phyloP scores from a whole-genome alignment of 2,797 vertebrate genomes.

The Champsocephalus gunnari region DNA sequence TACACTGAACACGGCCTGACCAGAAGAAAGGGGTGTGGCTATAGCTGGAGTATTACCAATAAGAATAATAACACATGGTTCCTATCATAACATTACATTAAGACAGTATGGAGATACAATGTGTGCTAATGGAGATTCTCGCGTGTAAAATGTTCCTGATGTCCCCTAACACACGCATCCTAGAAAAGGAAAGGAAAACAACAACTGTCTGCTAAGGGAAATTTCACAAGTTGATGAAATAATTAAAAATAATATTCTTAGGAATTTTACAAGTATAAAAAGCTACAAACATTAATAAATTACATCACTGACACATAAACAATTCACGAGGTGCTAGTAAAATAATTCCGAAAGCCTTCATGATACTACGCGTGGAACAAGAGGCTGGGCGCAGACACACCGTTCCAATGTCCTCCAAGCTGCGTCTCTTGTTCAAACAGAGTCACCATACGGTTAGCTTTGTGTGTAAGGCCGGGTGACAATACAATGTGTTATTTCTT shows the following conservation, averaged over 20 bases:
- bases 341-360: slow-evolving; percentile 92
- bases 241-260: slow-evolving; percentile 95
- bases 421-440: slow-evolving; percentile 82
- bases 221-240: slow-evolving; percentile 90
- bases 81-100: slow-evolving; percentile 67
- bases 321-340: slow-evolving; percentile 99
- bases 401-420: slow-evolving; percentile 78
- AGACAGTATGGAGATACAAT: slow-evolving; percentile 65
- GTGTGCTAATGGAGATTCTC: slow-evolving; percentile 52
- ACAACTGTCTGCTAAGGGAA: slow-evolving; percentile 80
- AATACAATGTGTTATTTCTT: slow-evolving; percentile 77
- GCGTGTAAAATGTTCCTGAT: slow-evolving; percentile 76
- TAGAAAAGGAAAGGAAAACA: slow-evolving; percentile 37
- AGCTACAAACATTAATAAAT: slow-evolving; percentile 99
- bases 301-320: slow-evolving; percentile 99
- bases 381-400: slow-evolving; percentile 92
- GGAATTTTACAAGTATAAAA: slow-evolving; percentile 99
- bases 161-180: slow-evolving; percentile 9
- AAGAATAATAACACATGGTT: slow-evolving; percentile 73
- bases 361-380: slow-evolving; percentile 91
- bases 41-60: slow-evolving; percentile 70
- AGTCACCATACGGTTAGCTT: slow-evolving; percentile 87
- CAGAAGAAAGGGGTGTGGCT: slow-evolving; percentile 85
- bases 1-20: slow-evolving; percentile 80
- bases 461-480: slow-evolving; percentile 91